Evolutionary conservation across 2,797 vertebrate species (phyloP).

Genomic region (Kryptopterus vitreolus): DNA sequence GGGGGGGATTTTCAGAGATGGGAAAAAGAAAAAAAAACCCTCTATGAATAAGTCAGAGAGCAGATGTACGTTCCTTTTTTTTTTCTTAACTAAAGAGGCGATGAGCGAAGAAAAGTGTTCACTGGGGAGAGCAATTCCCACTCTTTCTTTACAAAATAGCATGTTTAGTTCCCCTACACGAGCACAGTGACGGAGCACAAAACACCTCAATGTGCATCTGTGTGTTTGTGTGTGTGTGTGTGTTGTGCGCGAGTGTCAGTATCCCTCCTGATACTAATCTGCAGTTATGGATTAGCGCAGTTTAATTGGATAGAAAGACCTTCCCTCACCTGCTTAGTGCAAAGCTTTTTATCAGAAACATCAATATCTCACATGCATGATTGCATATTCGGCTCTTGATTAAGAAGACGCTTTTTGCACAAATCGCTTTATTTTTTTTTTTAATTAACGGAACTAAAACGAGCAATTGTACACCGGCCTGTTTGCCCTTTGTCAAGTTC

Average conservation of each 20-base stretch:
- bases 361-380: slow-evolving; percentile 20
- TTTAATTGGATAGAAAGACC: slow-evolving; percentile 53
- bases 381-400: slow-evolving; percentile 18
- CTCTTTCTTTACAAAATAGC: slow-evolving; percentile 44
- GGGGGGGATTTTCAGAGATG: slow-evolving; percentile 30
- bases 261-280: slow-evolving; percentile 26
- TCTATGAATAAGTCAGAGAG: slow-evolving; percentile 56
- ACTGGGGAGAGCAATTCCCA: slow-evolving; percentile 40
- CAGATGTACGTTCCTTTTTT: slow-evolving; percentile 52
- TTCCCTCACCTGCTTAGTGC: slow-evolving; percentile 41
- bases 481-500: background rate
- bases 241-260: background rate
- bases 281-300: slow-evolving; percentile 47
- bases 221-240: background rate
- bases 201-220: background rate
- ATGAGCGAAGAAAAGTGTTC: slow-evolving; percentile 48
- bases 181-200: background rate
- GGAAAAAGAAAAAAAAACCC: slow-evolving; percentile 51
- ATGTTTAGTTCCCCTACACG: slow-evolving; percentile 8
- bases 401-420: background rate
- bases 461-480: background rate
- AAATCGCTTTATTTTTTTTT: background rate
- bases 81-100: slow-evolving; percentile 51
- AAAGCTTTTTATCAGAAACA: slow-evolving; percentile 27
- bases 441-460: background rate